Evolutionary conservation across 2,797 vertebrate genomes (phyloP), one percentile per base, ranked within the genome.

Genomic region (Eutrigla gurnardus): DNA sequence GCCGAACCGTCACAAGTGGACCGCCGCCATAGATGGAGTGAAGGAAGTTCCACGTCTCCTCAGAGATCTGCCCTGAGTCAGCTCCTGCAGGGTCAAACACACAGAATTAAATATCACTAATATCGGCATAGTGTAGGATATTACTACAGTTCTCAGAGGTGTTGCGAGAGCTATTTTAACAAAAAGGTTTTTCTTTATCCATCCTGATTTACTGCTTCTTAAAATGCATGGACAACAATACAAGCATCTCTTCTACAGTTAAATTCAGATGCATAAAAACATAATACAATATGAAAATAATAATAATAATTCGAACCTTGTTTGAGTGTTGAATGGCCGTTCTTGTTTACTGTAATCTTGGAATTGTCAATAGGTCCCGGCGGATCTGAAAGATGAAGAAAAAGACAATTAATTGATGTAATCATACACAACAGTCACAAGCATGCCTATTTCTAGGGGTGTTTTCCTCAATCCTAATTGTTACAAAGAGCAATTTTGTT

Each of bases 11-110:
- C 73, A 99, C 95, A 80, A 98, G 93, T 0, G 98, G 98, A 5
- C 98, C 98, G 43, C 98, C 98, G 10, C 97, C 95, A 46, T 99
- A 98, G 85, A 99, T 97, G 2, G 95, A 97, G 86, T 97, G 95
- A 43, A 99, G 96, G 91, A 99, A 99, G 94, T 96, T 97, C 98
- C 98, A 99, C 1, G 98, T 99, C 93, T 99, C 98, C 86, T 98
- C 97, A 1, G 98, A 99, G 91, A 99, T 99, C 88, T 99, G 98
- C 59, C 98, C 98, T 65, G 98, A 99, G 93, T 99, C 98, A 4
- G 98, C 97, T 87, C 98, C 98, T 99, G 87, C 14, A 5, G 40
- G 50, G 69, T 39, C 15, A 62, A 72, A 55, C 5, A 63, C n/a
- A 39, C 57, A 60, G 35, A 36, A 3, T 46, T n/a, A 47, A 17